Evolutionary conservation across 2,888 invertebrate genomes (phyloP).

Genomic region (Drosophila gaucha): DNA sequence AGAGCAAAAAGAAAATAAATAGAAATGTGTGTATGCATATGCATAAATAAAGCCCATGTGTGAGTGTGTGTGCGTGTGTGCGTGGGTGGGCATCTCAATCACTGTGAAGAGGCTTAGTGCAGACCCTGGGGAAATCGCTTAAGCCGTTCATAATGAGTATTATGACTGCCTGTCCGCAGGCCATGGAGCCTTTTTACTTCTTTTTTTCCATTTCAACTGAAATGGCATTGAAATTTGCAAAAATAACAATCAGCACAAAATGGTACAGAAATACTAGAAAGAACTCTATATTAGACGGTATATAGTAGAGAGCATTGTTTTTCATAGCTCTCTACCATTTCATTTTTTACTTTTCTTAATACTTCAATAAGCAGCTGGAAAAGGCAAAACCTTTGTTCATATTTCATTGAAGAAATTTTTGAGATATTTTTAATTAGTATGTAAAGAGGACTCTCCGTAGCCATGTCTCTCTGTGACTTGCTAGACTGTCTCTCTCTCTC

Average conservation of each 20-base stretch:
- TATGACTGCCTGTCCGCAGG: slow-evolving; percentile 51
- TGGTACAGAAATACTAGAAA: slow-evolving; percentile 6
- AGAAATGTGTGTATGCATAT: slow-evolving; percentile 57
- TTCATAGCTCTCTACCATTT: too few species aligned
- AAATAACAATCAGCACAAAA: slow-evolving; percentile 29
- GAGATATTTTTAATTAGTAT: too few species aligned
- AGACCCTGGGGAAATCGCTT: slow-evolving; percentile 84
- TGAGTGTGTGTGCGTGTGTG: slow-evolving; percentile 29
- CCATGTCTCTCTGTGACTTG: too few species aligned
- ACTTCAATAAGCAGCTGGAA: too few species aligned
- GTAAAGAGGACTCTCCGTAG: too few species aligned
- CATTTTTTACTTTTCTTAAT: too few species aligned
- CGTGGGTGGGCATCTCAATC: slow-evolving; percentile 55
- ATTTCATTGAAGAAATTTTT: too few species aligned
- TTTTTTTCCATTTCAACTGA: slow-evolving; percentile 7
- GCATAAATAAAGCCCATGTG: slow-evolving; percentile 41
- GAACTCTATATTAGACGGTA: too few species aligned
- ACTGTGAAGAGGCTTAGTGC: slow-evolving; percentile 78
- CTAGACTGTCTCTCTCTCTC: too few species aligned
- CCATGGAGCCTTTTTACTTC: background rate
- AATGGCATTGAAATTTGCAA: slow-evolving; percentile 26
- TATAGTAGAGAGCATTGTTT: background rate
- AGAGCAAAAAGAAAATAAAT: slow-evolving; percentile 34
- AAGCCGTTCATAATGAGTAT: slow-evolving; percentile 85
- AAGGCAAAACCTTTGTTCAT: too few species aligned